Conservation (phyloP, 2,888 invertebrate genomes). For the Xestoiulus laeticollis region DNA sequence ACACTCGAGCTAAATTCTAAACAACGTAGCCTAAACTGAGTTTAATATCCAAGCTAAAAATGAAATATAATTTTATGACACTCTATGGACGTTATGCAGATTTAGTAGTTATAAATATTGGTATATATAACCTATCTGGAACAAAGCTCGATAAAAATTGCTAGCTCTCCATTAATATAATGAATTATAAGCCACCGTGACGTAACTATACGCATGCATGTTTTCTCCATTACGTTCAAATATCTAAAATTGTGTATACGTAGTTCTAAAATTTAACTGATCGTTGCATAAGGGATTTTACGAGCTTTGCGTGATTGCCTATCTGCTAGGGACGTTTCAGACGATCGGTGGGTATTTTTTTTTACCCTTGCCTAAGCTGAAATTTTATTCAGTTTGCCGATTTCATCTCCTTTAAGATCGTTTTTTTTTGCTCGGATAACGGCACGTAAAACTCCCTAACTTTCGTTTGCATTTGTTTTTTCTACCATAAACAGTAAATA, state of each 20-base stretch:
- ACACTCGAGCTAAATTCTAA: too few relatives aligned
- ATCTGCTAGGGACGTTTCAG: not conserved
- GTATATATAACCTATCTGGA: too few relatives aligned
- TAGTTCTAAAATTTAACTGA: not conserved
- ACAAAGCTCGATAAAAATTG: too few relatives aligned
- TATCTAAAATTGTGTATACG: not conserved
- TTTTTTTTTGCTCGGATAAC: conserved; percentile 4
- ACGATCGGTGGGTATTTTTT: not conserved
- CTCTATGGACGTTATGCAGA: too few relatives aligned
- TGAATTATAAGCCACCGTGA: too few relatives aligned
- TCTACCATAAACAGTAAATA: conserved; percentile 36
- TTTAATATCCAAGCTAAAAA: too few relatives aligned
- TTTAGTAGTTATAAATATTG: too few relatives aligned
- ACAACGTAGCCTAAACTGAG: too few relatives aligned
- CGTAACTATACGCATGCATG: too few relatives aligned
- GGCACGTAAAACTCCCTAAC: conserved; percentile 34
- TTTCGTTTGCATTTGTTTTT: conserved; percentile 43
- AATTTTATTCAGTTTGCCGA: not conserved
- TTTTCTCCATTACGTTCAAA: too few relatives aligned
- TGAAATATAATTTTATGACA: too few relatives aligned
- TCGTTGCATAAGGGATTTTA: not conserved
- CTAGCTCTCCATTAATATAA: too few relatives aligned
- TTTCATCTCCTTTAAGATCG: conserved; percentile 8
- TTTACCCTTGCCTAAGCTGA: not conserved
- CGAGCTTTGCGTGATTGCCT: conserved; percentile 10